These are phyloP conservation scores for Heterodera filipjevi DNA, from an alignment of 2,888 invertebrate species.

Conservation along the genomic window DNA sequence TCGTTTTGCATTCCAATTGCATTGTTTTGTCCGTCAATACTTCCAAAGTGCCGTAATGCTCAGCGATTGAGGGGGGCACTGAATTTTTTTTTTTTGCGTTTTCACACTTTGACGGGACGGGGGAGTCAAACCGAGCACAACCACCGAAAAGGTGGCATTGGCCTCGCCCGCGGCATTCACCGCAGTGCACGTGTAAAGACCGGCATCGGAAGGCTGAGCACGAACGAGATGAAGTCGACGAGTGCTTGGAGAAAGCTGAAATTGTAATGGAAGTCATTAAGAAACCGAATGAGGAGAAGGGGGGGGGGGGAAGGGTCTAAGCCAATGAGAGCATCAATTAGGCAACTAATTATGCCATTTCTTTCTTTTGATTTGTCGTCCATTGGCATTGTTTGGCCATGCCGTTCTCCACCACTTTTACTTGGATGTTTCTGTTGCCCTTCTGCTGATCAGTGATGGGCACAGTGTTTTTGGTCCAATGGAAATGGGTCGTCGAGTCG, in stretches of 20 bases:
- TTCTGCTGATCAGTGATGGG: slow-evolving; percentile 35
- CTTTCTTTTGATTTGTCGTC: not conserved
- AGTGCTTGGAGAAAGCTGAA: slow-evolving; percentile 51
- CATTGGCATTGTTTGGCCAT: not conserved
- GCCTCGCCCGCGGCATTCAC: slow-evolving; percentile 74
- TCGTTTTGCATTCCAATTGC: slow-evolving; percentile 65
- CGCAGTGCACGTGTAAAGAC: slow-evolving; percentile 71
- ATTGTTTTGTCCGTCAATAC: slow-evolving; percentile 66
- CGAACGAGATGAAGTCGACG: slow-evolving; percentile 56
- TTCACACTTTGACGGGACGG: not conserved
- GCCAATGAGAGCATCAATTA: not conserved
- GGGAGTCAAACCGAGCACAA: slow-evolving; percentile 65
- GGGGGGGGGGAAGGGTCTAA: not conserved
- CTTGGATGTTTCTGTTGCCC: not conserved
- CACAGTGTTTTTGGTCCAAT: slow-evolving; percentile 54
- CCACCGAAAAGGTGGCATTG: slow-evolving; percentile 70
- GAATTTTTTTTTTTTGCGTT: slow-evolving; percentile 37
- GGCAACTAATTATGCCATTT: too few species aligned
- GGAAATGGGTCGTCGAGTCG: slow-evolving; percentile 40
- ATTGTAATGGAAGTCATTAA: too few species aligned
- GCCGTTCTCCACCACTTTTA: too few species aligned
- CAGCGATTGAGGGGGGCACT: slow-evolving; percentile 70
- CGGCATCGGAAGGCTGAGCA: slow-evolving; percentile 68
- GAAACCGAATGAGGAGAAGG: too few species aligned
- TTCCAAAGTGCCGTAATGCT: slow-evolving; percentile 54